These are phyloP conservation scores for Protobothrops mucrosquamatus DNA, from an alignment of 2,113 vertebrate species.

Conservation along the genomic window DNA sequence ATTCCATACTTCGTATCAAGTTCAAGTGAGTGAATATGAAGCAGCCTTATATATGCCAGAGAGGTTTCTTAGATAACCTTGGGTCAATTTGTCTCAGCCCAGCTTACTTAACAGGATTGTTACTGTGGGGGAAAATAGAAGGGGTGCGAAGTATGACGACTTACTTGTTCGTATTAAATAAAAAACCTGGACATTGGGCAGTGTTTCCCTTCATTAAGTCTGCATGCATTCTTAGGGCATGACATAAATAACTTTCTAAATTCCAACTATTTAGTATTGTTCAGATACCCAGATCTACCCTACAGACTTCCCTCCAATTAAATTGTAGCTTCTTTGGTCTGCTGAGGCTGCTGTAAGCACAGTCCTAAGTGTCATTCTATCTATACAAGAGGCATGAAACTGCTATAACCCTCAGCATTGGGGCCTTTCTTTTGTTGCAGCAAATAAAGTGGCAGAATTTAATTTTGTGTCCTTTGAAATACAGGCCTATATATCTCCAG, in stretches of 20 bases:
- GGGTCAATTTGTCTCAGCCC: background rate
- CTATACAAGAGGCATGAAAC: rapidly evolving
- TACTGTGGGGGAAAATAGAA: background rate
- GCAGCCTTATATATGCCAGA: background rate
- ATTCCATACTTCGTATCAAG: background rate
- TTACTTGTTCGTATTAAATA: background rate
- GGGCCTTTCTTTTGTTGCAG: no score
- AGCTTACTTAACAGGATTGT: background rate
- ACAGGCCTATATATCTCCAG: background rate
- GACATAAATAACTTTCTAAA: conserved; percentile 22
- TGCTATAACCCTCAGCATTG: background rate
- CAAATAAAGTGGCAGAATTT: background rate
- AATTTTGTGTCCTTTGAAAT: background rate
- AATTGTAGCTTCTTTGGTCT: background rate
- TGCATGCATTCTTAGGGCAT: background rate
- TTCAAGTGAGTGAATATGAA: background rate
- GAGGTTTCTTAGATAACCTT: background rate
- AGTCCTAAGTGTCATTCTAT: rapidly evolving
- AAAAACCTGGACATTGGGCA: background rate
- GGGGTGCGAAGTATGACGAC: background rate
- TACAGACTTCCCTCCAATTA: background rate
- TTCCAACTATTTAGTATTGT: background rate
- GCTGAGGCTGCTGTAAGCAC: background rate
- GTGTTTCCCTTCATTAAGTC: conserved; percentile 15
- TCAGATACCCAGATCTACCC: conserved; percentile 2